Evolutionary conservation across 2,888 invertebrate genomes (phyloP).

Genomic region (Drosophila flavopinicola): DNA sequence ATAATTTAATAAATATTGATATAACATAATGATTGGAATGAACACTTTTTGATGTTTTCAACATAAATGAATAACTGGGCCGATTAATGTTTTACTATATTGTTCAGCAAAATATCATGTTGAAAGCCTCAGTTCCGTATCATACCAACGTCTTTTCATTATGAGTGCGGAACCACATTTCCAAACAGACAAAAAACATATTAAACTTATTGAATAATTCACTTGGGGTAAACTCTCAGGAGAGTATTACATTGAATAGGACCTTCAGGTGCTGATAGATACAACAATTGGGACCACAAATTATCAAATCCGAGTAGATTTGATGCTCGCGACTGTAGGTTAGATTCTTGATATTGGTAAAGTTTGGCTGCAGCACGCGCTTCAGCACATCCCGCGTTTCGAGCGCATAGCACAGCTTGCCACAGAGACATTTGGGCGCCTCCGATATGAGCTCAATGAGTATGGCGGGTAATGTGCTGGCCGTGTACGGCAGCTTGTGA

Average conservation of each 20-base stretch:
- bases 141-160: too few species aligned
- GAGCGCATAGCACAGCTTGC: constrained; percentile 78
- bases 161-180: too few species aligned
- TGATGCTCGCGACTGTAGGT: constrained; percentile 82
- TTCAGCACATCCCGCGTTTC: constrained; percentile 66
- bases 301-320: constrained; percentile 82
- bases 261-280: constrained; percentile 42
- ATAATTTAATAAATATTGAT: neutral
- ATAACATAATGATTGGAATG: constrained; percentile 13
- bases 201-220: neutral
- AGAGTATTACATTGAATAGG: constrained; percentile 17
- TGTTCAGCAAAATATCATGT: neutral
- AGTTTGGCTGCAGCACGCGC: constrained; percentile 77
- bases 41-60: neutral
- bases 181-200: neutral
- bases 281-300: constrained; percentile 78
- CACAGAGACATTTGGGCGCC: constrained; percentile 82
- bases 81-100: too few species aligned
- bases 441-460: constrained; percentile 81
- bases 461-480: constrained; percentile 73
- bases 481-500: constrained; percentile 68
- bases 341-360: constrained; percentile 81
- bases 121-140: neutral
- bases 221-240: constrained; percentile 4
- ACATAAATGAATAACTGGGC: too few species aligned